Percentiles rank a stretch among this genome's conserved stretches.
Conservation (phyloP, 2,888 invertebrate genomes). For the Drosophila kuntzei region DNA sequence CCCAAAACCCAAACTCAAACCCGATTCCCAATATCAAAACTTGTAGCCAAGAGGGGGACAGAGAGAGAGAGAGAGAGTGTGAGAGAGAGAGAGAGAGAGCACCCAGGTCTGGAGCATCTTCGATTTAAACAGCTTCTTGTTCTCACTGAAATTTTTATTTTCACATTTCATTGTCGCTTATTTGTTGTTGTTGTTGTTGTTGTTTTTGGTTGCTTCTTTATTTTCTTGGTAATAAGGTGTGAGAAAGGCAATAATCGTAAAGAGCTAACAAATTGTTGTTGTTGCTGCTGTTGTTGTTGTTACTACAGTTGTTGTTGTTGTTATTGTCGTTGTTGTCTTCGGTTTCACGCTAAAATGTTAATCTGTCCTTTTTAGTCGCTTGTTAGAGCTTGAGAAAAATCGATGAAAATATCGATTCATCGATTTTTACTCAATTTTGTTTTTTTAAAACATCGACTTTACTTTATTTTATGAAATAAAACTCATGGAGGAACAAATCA, state of each 20-base stretch:
- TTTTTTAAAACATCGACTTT: too few species aligned
- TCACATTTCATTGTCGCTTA: slow-evolving; percentile 71
- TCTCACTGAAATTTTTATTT: slow-evolving; percentile 53
- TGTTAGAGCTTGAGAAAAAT: too few species aligned
- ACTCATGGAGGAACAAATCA: too few species aligned
- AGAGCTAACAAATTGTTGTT: slow-evolving; percentile 81
- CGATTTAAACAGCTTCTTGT: slow-evolving; percentile 39
- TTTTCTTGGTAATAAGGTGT: slow-evolving; percentile 83
- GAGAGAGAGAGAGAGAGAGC: not conserved
- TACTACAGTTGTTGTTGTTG: slow-evolving; percentile 30
- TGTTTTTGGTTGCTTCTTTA: slow-evolving; percentile 64
- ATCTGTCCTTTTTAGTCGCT: slow-evolving; percentile 66
- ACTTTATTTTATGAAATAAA: too few species aligned
- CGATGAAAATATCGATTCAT: too few species aligned
- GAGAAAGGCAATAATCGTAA: slow-evolving; percentile 84
- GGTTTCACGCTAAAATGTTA: slow-evolving; percentile 77
- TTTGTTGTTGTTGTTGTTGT: slow-evolving; percentile 38
- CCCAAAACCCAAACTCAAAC: slow-evolving; percentile 30
- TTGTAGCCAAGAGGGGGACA: slow-evolving; percentile 2
- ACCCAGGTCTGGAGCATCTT: slow-evolving; percentile 3
- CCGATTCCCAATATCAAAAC: slow-evolving; percentile 28
- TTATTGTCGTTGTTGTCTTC: slow-evolving; percentile 40
- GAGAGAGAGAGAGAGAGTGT: not conserved
- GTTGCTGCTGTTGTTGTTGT: slow-evolving; percentile 24
- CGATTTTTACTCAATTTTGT: too few species aligned